Evolutionary conservation across 2,113 vertebrate species (phyloP), one percentile per base, ranked within the genome.

Genomic region (Edolisoma coerulescens): DNA sequence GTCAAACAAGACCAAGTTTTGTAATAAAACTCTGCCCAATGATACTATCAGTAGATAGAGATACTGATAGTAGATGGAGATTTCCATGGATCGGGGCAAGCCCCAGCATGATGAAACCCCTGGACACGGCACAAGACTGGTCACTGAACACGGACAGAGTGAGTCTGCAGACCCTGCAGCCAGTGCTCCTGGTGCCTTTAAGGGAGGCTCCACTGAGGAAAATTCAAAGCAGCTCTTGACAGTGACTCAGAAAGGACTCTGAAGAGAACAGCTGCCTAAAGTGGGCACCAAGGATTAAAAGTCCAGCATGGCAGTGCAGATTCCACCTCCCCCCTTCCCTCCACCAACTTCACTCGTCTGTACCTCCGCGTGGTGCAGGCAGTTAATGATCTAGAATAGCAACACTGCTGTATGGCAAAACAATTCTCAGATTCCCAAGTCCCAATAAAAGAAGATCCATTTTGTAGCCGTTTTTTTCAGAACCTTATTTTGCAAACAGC

Each of bases 141-240:
- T 57, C 45, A 50, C 4, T 3, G 0, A 70, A 27, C 42, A 24
- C 0, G 3, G 57, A 49, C 0, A 0, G 52, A 44, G 22, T 0
- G 1, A 39, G n/a, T 3, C 50, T 21, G 28, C 32, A 42, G 69
- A 61, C 22, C 19, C 41, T 75, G n/a, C 56, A 44, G 83, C 28
- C 52, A 3, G 0, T 5, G 42, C 37, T 83, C 45, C 47, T 6
- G 2, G 2, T 26, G 41, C 7, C 2, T 13, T 41, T 23, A 18
- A 32, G 26, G 54, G 54, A 81, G 19, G 35, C 45, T 93, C 79
- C 79, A 18, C 7, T 1, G 1, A 82, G 56, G 47, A 52, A 64
- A 77, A 50, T 3, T 70, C 60, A 35, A 47, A 82, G 64, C 73
- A 60, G 61, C 69, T 84, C 53, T 45, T 57, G 77, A 50, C 27